Evolutionary conservation across 2,888 invertebrate genomes (phyloP).

Genomic region (Conistra vaccinii): DNA sequence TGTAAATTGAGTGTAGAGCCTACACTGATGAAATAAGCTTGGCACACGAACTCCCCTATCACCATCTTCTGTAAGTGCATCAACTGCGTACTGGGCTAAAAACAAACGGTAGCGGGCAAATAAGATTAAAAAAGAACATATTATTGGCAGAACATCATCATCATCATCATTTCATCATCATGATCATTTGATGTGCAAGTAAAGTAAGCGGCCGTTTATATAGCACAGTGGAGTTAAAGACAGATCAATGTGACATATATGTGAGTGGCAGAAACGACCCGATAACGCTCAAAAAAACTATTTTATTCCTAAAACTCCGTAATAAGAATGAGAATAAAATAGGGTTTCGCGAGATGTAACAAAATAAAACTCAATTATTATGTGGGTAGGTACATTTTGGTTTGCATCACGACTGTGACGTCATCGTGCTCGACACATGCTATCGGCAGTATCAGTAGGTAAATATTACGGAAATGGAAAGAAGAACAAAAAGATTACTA

Average conservation of each 20-base stretch:
- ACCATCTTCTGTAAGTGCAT: background rate
- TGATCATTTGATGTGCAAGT: background rate
- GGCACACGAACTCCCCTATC: accelerated
- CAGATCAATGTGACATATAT: background rate
- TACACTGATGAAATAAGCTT: accelerated
- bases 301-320: no score
- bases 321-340: no score
- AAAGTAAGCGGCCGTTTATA: background rate
- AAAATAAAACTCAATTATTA: no score
- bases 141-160: background rate
- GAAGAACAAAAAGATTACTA: background rate
- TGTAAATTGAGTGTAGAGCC: accelerated
- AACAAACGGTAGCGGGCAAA: background rate
- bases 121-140: background rate
- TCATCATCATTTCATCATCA: no score
- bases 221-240: background rate
- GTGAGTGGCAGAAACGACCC: background rate
- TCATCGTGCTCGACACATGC: background rate
- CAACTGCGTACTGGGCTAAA: slow-evolving; percentile 13
- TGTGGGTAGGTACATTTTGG: background rate
- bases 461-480: background rate
- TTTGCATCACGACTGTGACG: background rate
- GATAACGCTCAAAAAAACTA: no score
- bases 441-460: background rate
- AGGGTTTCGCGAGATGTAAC: no score